phyloP scores from a whole-genome alignment of 2,113 vertebrate genomes.

The Scolopax mira region DNA sequence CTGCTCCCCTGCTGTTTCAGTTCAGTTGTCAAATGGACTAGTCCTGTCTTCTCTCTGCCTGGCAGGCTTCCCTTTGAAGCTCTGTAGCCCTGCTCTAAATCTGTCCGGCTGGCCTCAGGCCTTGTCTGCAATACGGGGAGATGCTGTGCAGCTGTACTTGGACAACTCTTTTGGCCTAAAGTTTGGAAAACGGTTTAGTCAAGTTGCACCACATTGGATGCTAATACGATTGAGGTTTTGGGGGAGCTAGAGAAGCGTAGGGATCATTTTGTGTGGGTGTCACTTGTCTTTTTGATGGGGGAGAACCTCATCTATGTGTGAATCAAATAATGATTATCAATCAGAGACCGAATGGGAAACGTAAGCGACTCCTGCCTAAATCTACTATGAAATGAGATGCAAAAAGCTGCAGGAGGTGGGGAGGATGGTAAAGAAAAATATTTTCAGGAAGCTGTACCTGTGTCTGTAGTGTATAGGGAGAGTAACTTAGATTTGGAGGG shows the following conservation, averaged over 20 bases:
- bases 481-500: background rate
- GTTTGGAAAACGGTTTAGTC: background rate
- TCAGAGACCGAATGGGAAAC: background rate
- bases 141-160: slow-evolving; percentile 17
- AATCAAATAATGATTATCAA: background rate
- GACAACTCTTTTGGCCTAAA: background rate
- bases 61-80: slow-evolving; percentile 49
- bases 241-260: background rate
- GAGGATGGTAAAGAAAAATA: background rate
- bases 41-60: slow-evolving; percentile 30
- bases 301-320: background rate
- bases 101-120: background rate
- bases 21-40: slow-evolving; percentile 31
- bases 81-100: background rate
- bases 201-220: background rate
- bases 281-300: background rate
- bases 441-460: background rate
- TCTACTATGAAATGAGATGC: background rate
- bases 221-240: background rate
- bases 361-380: background rate
- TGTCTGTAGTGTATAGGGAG: background rate
- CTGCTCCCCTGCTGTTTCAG: slow-evolving; percentile 15
- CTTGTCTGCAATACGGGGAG: background rate
- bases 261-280: background rate
- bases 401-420: background rate